Conservation (phyloP, 2,113 vertebrate genomes). For the Sinocyclocheilus anshuiensis region DNA sequence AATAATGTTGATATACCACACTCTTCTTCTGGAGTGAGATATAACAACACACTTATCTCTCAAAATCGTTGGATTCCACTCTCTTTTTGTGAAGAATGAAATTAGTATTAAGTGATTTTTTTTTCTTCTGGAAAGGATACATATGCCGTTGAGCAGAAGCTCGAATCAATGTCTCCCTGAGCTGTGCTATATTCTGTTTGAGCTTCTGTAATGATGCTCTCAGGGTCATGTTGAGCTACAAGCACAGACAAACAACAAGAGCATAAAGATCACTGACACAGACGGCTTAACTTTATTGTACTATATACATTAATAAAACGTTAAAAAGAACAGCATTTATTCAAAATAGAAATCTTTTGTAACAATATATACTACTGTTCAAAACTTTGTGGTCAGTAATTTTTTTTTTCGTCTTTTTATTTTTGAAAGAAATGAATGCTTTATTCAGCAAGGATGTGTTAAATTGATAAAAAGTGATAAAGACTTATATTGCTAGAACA, state of each 20-base stretch:
- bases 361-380: no score
- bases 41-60: not conserved
- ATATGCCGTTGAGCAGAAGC: conserved; percentile 83
- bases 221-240: conserved; percentile 88
- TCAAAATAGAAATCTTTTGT: no score
- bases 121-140: conserved; percentile 79
- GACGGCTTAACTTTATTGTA: not conserved
- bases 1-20: not conserved
- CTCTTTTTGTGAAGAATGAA: not conserved
- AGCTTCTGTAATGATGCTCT: conserved; percentile 87
- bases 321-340: no score
- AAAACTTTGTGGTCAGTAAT: no score
- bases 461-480: no score
- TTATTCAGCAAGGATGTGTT: no score
- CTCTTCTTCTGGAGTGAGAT: not conserved
- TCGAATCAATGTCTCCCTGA: conserved; percentile 86
- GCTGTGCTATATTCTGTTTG: conserved; percentile 84
- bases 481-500: no score
- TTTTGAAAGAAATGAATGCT: no score
- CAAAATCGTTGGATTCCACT: not conserved
- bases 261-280: not conserved
- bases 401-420: no score
- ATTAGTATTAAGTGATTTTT: not conserved
- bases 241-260: not conserved
- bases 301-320: no score